A percentile compares a stretch with the other conserved stretches of the same genome.
Evolutionary conservation across 2,888 invertebrate genomes (phyloP).

Genomic region (Apamea anceps): DNA sequence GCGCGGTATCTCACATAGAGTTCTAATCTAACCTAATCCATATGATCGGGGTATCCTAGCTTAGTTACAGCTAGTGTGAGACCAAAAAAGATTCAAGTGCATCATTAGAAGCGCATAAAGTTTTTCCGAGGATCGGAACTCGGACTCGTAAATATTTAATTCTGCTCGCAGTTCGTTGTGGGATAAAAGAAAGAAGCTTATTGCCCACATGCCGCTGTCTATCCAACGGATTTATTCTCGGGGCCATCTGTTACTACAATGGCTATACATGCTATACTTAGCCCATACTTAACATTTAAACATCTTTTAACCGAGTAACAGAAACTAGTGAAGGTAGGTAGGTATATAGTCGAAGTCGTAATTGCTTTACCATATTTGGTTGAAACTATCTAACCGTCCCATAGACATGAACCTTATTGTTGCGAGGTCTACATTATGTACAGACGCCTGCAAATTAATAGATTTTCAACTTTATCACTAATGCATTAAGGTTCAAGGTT

Average conservation of each 20-base stretch:
- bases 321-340: background rate
- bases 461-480: too few relatives aligned
- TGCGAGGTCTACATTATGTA: too few relatives aligned
- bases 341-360: background rate
- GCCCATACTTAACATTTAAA: slow-evolving; percentile 11
- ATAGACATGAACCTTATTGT: too few relatives aligned
- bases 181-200: slow-evolving; percentile 2
- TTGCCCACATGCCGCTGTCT: slow-evolving; percentile 1
- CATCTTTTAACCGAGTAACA: background rate
- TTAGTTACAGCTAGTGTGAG: too few relatives aligned
- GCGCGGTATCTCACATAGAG: too few relatives aligned
- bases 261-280: slow-evolving; percentile 35
- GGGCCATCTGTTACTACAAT: slow-evolving; percentile 34
- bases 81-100: too few relatives aligned
- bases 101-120: too few relatives aligned
- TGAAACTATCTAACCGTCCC: too few relatives aligned
- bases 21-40: background rate
- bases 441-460: too few relatives aligned
- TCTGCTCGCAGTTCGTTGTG: background rate
- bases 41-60: too few relatives aligned
- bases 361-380: background rate
- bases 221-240: slow-evolving; percentile 8
- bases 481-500: too few relatives aligned
- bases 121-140: background rate
- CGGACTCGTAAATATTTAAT: background rate